Evolutionary conservation across 2,797 vertebrate species (phyloP), one percentile per base, ranked within the genome.

Genomic region (Scomberomorus guttatus): DNA sequence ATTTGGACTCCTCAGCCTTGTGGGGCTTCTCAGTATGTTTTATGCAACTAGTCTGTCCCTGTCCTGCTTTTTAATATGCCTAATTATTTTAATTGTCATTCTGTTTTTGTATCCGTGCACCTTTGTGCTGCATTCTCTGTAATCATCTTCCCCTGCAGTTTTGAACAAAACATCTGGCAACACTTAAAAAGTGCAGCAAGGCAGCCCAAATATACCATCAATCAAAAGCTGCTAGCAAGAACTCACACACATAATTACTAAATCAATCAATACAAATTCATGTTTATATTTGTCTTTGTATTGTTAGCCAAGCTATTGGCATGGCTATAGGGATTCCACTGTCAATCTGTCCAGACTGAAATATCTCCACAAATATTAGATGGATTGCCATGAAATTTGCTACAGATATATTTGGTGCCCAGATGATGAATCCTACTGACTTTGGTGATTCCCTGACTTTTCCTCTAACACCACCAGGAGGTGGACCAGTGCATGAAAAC

Each of bases 41-140:
- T 59, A 17, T 59, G 55, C 39, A 51, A 63, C 70, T 44, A 60
- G 58, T 72, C 34, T 42, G 51, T 52, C 70, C 14, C 11, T 62
- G 34, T 5, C 24, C 6, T 44, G 22, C 58, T 56, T 56, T 69
- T 63, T 57, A 55, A 59, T 72, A 58, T 76, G 67, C 73, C 37
- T 64, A 60, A 61, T 67, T 73, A 80, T 72, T 62, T 60, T 75
- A 67, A 76, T 63, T 68, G 61, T 79, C 83, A 68, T 52, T 66
- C 42, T 42, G 52, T 24, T 42, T 50, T 50, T 42, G 18, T 24
- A 22, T 22, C n/a, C 27, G 13, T 42, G 12, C 39, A 42, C 12
- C 39, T 51, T 24, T 46, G 4, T 42, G 54, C 8, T 37, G 34
- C 34, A 25, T 10, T 51, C 50, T 50, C 17, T 6, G 13, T 25